A percentile compares a stretch with the other conserved stretches of the same genome.
Evolutionary conservation across 2,113 vertebrate genomes (phyloP).

Genomic region (Thryonomys swinderianus): DNA sequence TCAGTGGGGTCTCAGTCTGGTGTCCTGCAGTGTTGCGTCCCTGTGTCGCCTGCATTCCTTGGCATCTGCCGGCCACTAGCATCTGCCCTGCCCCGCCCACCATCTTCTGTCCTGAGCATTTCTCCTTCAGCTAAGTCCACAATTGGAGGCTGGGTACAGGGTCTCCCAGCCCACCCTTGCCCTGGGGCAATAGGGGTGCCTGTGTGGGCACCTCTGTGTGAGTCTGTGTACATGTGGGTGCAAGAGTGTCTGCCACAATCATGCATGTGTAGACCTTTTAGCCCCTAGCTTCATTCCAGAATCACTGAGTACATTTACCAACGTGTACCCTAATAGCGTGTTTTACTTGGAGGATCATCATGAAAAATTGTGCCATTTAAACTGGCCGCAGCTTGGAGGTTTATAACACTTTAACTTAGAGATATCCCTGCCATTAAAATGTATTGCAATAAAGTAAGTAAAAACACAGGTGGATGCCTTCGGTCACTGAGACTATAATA

Average conservation of each 20-base stretch:
- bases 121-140: neutral
- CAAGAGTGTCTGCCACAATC: no score
- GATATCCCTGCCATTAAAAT: neutral
- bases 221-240: neutral
- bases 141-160: neutral
- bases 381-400: neutral
- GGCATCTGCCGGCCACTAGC: accelerated
- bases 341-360: neutral
- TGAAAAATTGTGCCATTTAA: neutral
- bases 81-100: neutral
- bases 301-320: neutral
- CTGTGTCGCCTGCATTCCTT: neutral
- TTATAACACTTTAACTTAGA: neutral
- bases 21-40: neutral
- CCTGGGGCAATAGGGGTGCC: neutral
- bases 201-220: neutral
- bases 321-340: neutral
- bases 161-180: no score
- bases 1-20: no score
- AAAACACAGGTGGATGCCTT: neutral
- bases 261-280: neutral
- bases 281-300: neutral
- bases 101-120: neutral
- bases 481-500: neutral
- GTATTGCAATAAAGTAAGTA: neutral